These are phyloP conservation scores for Pangasius larnaudii DNA, from an alignment of 2,797 vertebrate genomes.

Conservation along the genomic window DNA sequence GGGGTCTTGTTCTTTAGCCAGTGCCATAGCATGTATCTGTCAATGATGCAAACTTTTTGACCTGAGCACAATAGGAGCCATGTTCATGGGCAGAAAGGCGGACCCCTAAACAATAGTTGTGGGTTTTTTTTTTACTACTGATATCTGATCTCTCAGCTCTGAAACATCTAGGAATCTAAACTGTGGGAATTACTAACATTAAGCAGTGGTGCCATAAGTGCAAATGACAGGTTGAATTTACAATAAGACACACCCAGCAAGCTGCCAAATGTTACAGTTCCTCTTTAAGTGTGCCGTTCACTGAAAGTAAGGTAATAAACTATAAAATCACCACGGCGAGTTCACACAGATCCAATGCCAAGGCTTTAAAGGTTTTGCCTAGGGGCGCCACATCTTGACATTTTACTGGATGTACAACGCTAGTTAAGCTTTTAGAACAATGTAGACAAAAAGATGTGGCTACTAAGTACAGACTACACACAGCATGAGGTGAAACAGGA, in stretches of 20 bases:
- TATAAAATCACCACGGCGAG: slow-evolving; percentile 37
- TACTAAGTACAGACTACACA: slow-evolving; percentile 32
- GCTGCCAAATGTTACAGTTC: slow-evolving; percentile 11
- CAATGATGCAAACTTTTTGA: slow-evolving; percentile 64
- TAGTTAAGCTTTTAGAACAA: slow-evolving; percentile 10
- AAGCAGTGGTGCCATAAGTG: slow-evolving; percentile 57
- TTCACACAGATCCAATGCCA: slow-evolving; percentile 31
- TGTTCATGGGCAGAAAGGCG: slow-evolving; percentile 64
- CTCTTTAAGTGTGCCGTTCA: slow-evolving; percentile 36
- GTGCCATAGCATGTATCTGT: slow-evolving; percentile 53
- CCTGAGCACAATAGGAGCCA: slow-evolving; percentile 63
- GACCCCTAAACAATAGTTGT: slow-evolving; percentile 55
- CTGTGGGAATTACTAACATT: slow-evolving; percentile 63
- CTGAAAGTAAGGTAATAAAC: slow-evolving; percentile 45
- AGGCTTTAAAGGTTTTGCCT: slow-evolving; percentile 27
- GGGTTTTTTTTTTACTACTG: slow-evolving; percentile 43
- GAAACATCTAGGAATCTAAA: slow-evolving; percentile 63
- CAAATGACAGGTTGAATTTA: slow-evolving; percentile 47
- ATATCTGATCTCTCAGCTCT: slow-evolving; percentile 70
- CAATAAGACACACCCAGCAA: slow-evolving; percentile 26
- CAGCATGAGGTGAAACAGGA: background rate
- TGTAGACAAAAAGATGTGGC: slow-evolving; percentile 1
- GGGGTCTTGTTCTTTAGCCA: slow-evolving; percentile 63
- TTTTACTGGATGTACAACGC: background rate
- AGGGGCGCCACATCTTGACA: background rate